Conservation (phyloP, 2,797 vertebrate species). For the Lerista edwardsae region DNA sequence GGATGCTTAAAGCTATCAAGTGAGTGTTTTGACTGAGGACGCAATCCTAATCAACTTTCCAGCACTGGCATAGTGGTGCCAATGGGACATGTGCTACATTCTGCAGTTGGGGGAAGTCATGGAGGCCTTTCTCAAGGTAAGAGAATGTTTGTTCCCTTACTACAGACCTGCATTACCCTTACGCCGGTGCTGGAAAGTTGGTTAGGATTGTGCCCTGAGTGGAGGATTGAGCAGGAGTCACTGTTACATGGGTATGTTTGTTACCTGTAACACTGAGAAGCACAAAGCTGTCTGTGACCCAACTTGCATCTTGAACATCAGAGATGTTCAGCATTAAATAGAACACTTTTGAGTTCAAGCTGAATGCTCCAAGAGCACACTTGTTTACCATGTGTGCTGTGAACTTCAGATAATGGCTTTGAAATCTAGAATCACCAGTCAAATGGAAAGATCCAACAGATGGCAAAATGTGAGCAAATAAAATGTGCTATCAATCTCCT, state of each 20-base stretch:
- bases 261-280: conserved; percentile 17
- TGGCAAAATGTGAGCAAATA: conserved; percentile 59
- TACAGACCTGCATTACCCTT: too few relatives aligned
- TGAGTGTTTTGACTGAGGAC: not conserved
- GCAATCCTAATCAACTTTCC: too few relatives aligned
- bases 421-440: conserved; percentile 47
- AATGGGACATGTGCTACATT: too few relatives aligned
- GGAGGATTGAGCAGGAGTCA: not conserved
- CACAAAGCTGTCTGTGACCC: conserved; percentile 3
- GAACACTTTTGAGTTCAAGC: conserved; percentile 27
- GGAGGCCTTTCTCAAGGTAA: too few relatives aligned
- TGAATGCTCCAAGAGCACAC: conserved; percentile 21
- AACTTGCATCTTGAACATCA: conserved; percentile 36
- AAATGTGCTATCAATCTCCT: conserved; percentile 49
- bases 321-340: conserved; percentile 34
- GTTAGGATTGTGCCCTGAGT: too few relatives aligned
- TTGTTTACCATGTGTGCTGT: conserved; percentile 40
- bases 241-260: not conserved
- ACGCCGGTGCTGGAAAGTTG: too few relatives aligned
- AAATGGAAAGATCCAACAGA: conserved; percentile 43
- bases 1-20: not conserved
- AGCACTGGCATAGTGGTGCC: too few relatives aligned
- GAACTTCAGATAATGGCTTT: conserved; percentile 51
- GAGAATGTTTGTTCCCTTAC: too few relatives aligned
- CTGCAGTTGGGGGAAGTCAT: too few relatives aligned